A percentile compares a stretch with the other conserved stretches of the same genome.
Conservation (phyloP, 2,797 vertebrate genomes). For the Oreochromis mossambicus region DNA sequence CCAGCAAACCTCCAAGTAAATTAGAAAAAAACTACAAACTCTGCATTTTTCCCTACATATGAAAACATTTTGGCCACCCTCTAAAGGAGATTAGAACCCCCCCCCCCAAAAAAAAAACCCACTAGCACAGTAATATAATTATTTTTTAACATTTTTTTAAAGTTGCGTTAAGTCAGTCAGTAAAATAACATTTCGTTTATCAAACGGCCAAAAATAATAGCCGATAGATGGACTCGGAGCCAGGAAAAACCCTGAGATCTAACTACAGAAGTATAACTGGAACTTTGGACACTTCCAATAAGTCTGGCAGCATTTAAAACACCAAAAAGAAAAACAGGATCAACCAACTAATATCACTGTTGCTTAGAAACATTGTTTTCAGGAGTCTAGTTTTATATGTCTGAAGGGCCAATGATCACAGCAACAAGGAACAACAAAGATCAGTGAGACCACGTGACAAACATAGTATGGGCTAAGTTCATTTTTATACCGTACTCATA, state of each 20-base stretch:
- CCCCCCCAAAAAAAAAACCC: rapidly evolving
- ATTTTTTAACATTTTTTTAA: not conserved
- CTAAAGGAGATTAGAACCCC: not conserved
- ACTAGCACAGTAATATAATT: not conserved
- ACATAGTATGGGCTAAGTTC: not conserved
- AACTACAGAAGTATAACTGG: not conserved
- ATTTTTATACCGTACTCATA: not conserved
- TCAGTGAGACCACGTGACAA: not conserved
- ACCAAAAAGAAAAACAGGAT: not conserved
- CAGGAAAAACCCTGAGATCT: not conserved
- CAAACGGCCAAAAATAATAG: not conserved
- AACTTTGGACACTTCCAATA: not conserved
- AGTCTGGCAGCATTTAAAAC: not conserved
- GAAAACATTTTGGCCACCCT: not conserved
- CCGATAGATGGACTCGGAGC: not conserved
- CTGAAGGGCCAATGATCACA: not conserved
- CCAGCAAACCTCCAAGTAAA: not conserved
- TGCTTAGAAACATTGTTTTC: not conserved
- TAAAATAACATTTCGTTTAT: not conserved
- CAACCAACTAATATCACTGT: not conserved
- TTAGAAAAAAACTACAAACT: not conserved
- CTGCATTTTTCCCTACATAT: not conserved
- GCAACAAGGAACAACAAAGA: not conserved
- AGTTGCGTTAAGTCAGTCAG: not conserved
- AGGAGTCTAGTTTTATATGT: not conserved